These are phyloP conservation scores for Drosophila tristis DNA, from an alignment of 1,140 invertebrate species.

Conservation along the genomic window DNA sequence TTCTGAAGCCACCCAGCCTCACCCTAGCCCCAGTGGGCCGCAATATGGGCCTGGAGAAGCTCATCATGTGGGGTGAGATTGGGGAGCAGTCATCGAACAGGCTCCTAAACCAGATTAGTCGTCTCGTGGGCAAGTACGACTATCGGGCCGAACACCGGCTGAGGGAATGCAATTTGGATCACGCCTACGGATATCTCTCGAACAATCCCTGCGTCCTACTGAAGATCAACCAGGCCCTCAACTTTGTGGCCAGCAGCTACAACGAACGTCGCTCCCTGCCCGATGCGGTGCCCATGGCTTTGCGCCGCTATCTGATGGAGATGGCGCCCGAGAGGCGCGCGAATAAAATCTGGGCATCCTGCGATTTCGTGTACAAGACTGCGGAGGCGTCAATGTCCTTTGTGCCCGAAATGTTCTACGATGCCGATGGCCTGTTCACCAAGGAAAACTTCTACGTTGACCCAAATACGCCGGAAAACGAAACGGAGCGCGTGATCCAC, in stretches of 20 bases:
- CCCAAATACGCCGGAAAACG: conserved; percentile 14
- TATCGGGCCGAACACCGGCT: conserved; percentile 6
- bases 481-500: background rate
- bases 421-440: conserved; percentile 31
- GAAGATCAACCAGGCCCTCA: conserved; percentile 48
- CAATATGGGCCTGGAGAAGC: conserved; percentile 17
- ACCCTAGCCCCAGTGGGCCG: conserved; percentile 23
- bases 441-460: conserved; percentile 1
- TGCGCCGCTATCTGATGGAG: conserved; percentile 31
- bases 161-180: conserved; percentile 47
- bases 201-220: conserved; percentile 51
- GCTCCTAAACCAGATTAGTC: conserved; percentile 24
- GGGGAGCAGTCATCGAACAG: background rate
- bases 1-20: conserved; percentile 34
- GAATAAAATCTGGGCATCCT: conserved; percentile 58
- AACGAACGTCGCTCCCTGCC: conserved; percentile 31
- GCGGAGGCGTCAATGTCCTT: conserved; percentile 11
- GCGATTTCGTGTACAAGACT: background rate
- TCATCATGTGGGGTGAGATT: conserved; percentile 30
- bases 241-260: conserved; percentile 47
- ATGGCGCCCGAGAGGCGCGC: conserved; percentile 15
- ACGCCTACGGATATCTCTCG: conserved; percentile 44
- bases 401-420: conserved; percentile 37
- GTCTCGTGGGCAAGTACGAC: conserved; percentile 25
- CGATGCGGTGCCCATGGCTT: conserved; percentile 16